These are phyloP conservation scores for Papilio polyxenes DNA, from an alignment of 1,140 invertebrate genomes.

Conservation along the genomic window DNA sequence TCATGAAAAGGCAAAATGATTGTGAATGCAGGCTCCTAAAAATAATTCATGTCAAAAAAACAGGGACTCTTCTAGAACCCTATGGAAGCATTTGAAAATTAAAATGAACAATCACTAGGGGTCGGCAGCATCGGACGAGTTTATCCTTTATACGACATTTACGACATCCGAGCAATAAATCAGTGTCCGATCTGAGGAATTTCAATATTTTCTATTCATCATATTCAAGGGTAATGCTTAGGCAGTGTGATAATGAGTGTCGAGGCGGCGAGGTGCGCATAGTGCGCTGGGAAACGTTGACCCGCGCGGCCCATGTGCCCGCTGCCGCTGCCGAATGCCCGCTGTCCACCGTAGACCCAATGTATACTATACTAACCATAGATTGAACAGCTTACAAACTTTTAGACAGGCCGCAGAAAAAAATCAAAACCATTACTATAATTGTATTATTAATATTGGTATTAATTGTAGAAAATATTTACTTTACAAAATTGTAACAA, in stretches of 20 bases:
- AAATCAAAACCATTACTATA: neutral
- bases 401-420: neutral
- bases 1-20: slow-evolving; percentile 4
- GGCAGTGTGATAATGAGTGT: slow-evolving; percentile 39
- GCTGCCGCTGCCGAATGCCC: neutral
- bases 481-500: too few species aligned
- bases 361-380: neutral
- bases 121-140: slow-evolving; percentile 30
- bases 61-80: slow-evolving; percentile 31
- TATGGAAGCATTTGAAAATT: slow-evolving; percentile 34
- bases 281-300: slow-evolving; percentile 30
- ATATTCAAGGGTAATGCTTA: slow-evolving; percentile 38
- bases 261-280: slow-evolving; percentile 37
- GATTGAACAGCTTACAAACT: neutral
- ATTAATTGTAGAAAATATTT: too few species aligned
- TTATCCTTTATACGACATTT: slow-evolving; percentile 36
- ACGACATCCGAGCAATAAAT: slow-evolving; percentile 31
- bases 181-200: slow-evolving; percentile 36
- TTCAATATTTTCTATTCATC: slow-evolving; percentile 38
- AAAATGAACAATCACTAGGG: slow-evolving; percentile 29
- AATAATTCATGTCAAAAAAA: neutral
- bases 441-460: too few species aligned
- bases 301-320: slow-evolving; percentile 37
- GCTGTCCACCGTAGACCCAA: neutral
- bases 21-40: slow-evolving; percentile 7